Evolutionary conservation across 2,113 vertebrate genomes (phyloP).

Genomic region (Atractosteus spatula): DNA sequence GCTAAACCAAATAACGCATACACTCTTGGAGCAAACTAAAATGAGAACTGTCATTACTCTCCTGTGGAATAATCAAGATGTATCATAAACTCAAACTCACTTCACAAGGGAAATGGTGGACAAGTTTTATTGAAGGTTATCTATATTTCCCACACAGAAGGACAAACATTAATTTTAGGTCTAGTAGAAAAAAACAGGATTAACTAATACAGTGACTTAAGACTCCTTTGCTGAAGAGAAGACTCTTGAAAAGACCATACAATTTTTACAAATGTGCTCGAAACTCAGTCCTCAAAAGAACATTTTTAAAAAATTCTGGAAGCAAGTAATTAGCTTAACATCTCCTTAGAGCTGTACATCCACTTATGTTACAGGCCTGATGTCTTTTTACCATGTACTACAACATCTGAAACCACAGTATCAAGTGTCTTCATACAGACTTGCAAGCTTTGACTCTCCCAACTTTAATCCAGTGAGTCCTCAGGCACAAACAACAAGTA

Average conservation of each 20-base stretch:
- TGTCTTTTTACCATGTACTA: background rate
- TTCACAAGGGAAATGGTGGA: no score
- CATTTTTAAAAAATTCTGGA: background rate
- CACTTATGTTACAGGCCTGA: background rate
- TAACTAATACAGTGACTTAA: no score
- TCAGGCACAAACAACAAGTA: no score
- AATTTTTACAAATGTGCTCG: background rate
- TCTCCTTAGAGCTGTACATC: background rate
- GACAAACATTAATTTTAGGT: no score
- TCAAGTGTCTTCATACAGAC: background rate
- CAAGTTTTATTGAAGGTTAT: no score
- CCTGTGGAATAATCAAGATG: background rate
- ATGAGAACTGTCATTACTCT: background rate
- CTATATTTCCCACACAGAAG: no score
- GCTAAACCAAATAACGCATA: background rate
- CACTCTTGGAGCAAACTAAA: background rate
- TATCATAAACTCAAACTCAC: no score
- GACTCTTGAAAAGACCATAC: background rate
- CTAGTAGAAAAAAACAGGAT: no score
- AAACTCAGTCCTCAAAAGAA: background rate
- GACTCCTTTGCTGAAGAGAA: no score
- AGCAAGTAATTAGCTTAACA: background rate
- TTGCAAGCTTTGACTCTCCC: background rate
- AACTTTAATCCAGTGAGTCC: background rate
- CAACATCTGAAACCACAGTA: constrained; percentile 7